A percentile compares a stretch with the other conserved stretches of the same genome.
Conservation (phyloP, 2,888 invertebrate genomes). For the Orchestes rusci region DNA sequence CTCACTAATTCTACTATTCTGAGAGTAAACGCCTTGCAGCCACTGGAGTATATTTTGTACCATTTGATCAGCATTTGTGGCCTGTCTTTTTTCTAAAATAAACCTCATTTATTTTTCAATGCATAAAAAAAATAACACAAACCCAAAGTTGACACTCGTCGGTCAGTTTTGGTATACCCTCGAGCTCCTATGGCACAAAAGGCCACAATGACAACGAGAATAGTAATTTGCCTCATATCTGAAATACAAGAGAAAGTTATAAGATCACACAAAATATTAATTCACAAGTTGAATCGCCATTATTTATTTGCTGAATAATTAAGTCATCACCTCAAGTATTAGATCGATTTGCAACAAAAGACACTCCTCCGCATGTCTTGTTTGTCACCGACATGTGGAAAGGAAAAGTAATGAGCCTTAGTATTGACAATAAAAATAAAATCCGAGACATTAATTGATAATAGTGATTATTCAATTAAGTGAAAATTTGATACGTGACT, state of each 20-base stretch:
- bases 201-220: conserved; percentile 15
- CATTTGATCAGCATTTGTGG: conserved; percentile 60
- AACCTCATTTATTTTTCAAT: not conserved
- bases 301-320: too few species aligned
- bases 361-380: too few species aligned
- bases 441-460: too few species aligned
- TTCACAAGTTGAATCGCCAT: too few species aligned
- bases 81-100: conserved; percentile 41
- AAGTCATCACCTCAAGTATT: too few species aligned
- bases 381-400: too few species aligned
- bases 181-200: conserved; percentile 17
- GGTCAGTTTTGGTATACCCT: conserved; percentile 12
- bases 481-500: too few species aligned
- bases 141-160: conserved; percentile 8
- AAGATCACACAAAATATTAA: too few species aligned
- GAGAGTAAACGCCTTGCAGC: conserved; percentile 65
- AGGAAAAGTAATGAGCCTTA: too few species aligned
- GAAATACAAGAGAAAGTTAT: conserved; percentile 2
- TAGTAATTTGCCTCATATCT: conserved; percentile 16
- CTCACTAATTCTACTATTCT: conserved; percentile 50
- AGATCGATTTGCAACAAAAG: too few species aligned
- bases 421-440: too few species aligned
- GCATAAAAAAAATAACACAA: not conserved
- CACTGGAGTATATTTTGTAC: conserved; percentile 67
- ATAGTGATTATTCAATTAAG: too few species aligned